phyloP scores from a whole-genome alignment of 92 coral and sea anemone species.

The Muricea muricata region DNA sequence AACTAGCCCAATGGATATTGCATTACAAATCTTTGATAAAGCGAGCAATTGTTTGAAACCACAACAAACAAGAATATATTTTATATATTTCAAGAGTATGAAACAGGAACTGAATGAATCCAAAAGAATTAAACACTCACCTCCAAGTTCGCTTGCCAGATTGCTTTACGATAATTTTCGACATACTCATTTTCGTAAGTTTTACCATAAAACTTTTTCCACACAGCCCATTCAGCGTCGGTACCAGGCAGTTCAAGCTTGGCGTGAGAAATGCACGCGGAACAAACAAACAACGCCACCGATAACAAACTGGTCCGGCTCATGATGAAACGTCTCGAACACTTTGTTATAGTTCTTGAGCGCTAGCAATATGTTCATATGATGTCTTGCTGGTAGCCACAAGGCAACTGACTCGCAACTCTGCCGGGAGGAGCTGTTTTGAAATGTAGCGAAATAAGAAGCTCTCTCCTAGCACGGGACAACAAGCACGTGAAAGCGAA shows the following conservation, averaged over 20 bases:
- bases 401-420: neutral
- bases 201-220: conserved; percentile 79
- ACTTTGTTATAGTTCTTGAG: no score
- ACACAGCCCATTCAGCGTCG: conserved; percentile 74
- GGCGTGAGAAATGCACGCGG: neutral
- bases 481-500: conserved; percentile 2
- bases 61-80: no score
- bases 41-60: no score
- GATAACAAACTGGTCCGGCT: neutral
- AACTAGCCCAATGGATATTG: no score
- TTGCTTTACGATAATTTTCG: conserved; percentile 74
- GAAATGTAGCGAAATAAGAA: neutral
- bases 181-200: conserved; percentile 68
- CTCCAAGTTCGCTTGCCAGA: conserved; percentile 83
- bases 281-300: neutral
- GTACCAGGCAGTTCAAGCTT: conserved; percentile 51
- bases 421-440: neutral
- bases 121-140: conserved; percentile 26
- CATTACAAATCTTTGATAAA: no score
- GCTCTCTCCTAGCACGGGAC: no score
- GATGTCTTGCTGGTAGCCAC: neutral
- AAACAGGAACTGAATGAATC: no score
- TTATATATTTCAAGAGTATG: no score
- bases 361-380: neutral
- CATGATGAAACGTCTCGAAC: neutral